Conservation (phyloP, 2,797 vertebrate genomes). For the Crax fasciolata region DNA sequence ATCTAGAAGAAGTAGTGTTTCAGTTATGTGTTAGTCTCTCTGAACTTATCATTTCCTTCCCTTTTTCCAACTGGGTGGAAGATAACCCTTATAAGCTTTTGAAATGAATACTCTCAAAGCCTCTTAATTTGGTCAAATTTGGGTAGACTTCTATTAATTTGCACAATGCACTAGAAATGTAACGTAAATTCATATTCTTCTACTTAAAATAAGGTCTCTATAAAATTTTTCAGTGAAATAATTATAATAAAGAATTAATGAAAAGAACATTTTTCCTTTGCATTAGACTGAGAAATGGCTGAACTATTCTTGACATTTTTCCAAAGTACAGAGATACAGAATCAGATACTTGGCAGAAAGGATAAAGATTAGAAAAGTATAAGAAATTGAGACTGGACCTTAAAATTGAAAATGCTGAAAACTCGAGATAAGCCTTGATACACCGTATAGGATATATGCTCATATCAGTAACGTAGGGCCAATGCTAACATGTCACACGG, state of each 20-base stretch:
- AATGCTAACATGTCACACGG: background rate
- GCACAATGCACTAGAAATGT: background rate
- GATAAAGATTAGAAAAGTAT: background rate
- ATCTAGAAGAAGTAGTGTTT: slow-evolving; percentile 62
- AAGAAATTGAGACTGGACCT: background rate
- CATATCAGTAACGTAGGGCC: background rate
- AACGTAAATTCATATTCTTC: background rate
- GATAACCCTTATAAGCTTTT: background rate
- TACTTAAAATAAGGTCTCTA: background rate
- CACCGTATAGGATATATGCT: background rate
- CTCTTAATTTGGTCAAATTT: background rate
- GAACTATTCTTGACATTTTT: background rate
- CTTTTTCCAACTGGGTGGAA: background rate
- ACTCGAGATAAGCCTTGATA: background rate
- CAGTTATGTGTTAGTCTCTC: background rate
- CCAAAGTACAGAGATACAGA: background rate
- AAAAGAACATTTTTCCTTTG: background rate
- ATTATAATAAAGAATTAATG: background rate
- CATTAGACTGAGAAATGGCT: background rate
- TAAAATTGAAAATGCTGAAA: background rate
- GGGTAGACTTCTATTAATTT: background rate
- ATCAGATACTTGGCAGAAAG: background rate
- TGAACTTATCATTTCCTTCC: background rate
- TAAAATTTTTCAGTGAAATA: background rate
- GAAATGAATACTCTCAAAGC: background rate